phyloP scores from a whole-genome alignment of 1,140 invertebrate species.

The Drosophila trapezifrons region DNA sequence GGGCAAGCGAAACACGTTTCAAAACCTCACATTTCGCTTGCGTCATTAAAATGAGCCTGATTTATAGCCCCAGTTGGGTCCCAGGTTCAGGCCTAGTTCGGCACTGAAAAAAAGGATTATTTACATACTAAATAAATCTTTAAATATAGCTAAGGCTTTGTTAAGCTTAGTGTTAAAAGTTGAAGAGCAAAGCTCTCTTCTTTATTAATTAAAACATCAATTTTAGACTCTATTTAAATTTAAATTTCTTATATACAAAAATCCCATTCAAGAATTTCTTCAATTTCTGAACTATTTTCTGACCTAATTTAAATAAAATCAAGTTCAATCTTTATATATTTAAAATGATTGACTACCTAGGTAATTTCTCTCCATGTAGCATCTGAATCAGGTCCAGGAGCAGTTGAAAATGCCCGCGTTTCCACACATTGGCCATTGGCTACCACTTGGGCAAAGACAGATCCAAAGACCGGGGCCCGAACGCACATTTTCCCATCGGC shows the following conservation, averaged over 20 bases:
- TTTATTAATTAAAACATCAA: no score
- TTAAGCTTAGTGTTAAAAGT: no score
- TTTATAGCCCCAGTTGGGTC: constrained; percentile 60
- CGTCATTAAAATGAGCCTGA: constrained; percentile 83
- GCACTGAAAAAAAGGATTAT: neutral
- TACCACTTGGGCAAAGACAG: constrained; percentile 64
- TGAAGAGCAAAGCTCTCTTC: no score
- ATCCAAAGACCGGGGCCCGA: constrained; percentile 23
- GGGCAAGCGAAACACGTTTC: constrained; percentile 74
- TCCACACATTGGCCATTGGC: constrained; percentile 79
- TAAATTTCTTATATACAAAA: no score
- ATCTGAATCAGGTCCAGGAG: constrained; percentile 16
- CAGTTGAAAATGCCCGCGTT: constrained; percentile 67
- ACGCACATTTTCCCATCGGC: constrained; percentile 78
- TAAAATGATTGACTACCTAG: no score
- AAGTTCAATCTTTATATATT: no score
- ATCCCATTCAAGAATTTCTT: no score
- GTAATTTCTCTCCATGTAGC: constrained; percentile 1
- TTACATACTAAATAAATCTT: no score
- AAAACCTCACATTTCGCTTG: constrained; percentile 74
- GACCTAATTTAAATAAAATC: no score
- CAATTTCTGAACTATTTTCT: no score
- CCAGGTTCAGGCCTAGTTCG: constrained; percentile 21
- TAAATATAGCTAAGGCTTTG: no score
- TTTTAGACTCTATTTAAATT: no score